A percentile compares a stretch with the other conserved stretches of the same genome.
phyloP scores from a whole-genome alignment of 2,113 vertebrate species.

The Neolamprologus caudopunctatus region DNA sequence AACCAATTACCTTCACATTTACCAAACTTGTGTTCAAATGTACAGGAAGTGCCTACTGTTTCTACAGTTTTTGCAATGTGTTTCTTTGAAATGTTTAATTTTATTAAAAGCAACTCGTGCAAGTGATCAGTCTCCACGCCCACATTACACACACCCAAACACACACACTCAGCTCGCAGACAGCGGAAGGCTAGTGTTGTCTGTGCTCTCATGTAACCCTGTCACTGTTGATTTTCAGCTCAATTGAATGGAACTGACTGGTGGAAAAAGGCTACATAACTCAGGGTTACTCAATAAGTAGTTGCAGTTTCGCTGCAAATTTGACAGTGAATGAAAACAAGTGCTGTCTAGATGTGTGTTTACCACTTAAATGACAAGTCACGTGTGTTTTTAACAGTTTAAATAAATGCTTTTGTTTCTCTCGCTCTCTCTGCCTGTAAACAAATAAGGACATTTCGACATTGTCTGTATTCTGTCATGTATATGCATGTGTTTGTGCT shows the following conservation, averaged over 20 bases:
- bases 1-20: not conserved
- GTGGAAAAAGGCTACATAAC: constrained; percentile 18
- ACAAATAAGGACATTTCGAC: not conserved
- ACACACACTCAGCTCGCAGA: not conserved
- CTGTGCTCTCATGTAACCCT: constrained; percentile 5
- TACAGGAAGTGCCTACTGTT: not conserved
- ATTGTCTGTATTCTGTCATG: constrained; percentile 14
- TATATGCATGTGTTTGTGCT: not conserved
- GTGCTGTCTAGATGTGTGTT: not conserved
- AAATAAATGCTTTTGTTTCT: not conserved
- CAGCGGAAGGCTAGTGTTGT: not conserved
- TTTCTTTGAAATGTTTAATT: not conserved
- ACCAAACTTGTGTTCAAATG: not conserved
- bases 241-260: constrained; percentile 40
- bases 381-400: not conserved
- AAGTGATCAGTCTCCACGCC: not conserved
- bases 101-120: not conserved
- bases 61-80: not conserved
- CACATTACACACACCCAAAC: not conserved
- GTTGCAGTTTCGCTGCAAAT: constrained; percentile 1
- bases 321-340: constrained; percentile 26
- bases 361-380: not conserved
- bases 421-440: not conserved
- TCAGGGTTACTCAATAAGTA: constrained; percentile 30
- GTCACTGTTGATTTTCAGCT: constrained; percentile 52